Percentiles rank a stretch among this genome's conserved stretches.
Conservation (phyloP, 1,140 invertebrate genomes). For the Eueides isabella region DNA sequence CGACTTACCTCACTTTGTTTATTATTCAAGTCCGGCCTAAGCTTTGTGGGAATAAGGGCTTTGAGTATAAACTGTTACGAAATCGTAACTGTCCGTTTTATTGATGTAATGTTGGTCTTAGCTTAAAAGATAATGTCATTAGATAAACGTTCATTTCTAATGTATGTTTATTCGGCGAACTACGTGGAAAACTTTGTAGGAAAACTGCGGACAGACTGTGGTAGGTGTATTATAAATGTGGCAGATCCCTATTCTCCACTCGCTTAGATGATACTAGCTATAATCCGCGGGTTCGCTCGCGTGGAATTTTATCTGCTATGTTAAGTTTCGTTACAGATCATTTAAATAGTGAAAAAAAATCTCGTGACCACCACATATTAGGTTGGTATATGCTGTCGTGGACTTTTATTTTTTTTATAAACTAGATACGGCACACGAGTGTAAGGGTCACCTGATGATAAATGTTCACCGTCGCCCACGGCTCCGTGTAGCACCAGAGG, state of each 20-base stretch:
- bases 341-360: too few species aligned
- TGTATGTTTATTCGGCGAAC: slow-evolving; percentile 43
- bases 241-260: slow-evolving; percentile 14
- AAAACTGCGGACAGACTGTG: slow-evolving; percentile 12
- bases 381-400: too few species aligned
- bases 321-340: too few species aligned
- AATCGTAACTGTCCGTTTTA: slow-evolving; percentile 28
- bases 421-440: too few species aligned
- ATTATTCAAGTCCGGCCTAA: not conserved
- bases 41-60: slow-evolving; percentile 18
- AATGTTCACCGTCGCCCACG: too few species aligned
- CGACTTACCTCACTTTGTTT: not conserved
- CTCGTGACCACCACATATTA: too few species aligned
- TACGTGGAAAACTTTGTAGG: slow-evolving; percentile 62
- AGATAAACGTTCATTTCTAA: slow-evolving; percentile 47
- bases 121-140: slow-evolving; percentile 44
- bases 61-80: slow-evolving; percentile 20
- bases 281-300: too few species aligned
- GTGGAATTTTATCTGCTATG: too few species aligned
- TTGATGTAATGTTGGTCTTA: slow-evolving; percentile 32
- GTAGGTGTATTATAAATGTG: slow-evolving; percentile 32
- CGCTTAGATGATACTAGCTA: not conserved
- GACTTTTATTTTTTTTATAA: too few species aligned
- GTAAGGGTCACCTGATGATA: too few species aligned
- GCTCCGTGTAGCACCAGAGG: too few species aligned